A percentile compares a stretch with the other conserved stretches of the same genome.
These are phyloP conservation scores for Brachypalpus laphriformis DNA, from an alignment of 2,888 invertebrate genomes.

Conservation along the genomic window DNA sequence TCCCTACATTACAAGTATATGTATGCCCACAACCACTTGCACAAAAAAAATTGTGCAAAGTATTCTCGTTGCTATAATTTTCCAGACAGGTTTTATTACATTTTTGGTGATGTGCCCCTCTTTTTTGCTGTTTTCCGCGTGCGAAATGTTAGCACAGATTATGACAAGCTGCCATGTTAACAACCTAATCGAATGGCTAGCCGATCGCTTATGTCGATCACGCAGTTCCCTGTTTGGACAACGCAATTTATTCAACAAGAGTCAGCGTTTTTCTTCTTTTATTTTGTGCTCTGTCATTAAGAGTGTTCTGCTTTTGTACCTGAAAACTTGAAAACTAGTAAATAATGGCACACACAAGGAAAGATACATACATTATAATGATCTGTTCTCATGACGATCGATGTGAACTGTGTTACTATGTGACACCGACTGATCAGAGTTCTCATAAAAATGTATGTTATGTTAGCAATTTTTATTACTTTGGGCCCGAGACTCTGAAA, in stretches of 20 bases:
- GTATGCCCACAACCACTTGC: neutral
- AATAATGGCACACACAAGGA: neutral
- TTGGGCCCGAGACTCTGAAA: neutral
- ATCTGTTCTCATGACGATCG: slow-evolving; percentile 1
- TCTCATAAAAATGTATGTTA: slow-evolving; percentile 7
- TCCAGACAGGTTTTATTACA: slow-evolving; percentile 17
- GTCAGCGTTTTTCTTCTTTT: slow-evolving; percentile 22
- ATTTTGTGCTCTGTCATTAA: neutral
- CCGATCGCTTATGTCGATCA: slow-evolving; percentile 17
- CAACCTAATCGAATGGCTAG: slow-evolving; percentile 8
- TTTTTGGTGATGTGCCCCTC: neutral
- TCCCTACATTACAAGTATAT: neutral
- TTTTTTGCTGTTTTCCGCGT: slow-evolving; percentile 1
- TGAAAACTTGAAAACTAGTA: slow-evolving; percentile 12
- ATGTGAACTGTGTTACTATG: slow-evolving; percentile 50
- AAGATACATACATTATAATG: neutral
- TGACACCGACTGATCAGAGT: slow-evolving; percentile 27
- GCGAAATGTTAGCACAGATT: neutral
- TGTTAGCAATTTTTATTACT: neutral
- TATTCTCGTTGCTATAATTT: slow-evolving; percentile 22
- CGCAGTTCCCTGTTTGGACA: slow-evolving; percentile 15
- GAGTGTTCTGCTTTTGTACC: neutral
- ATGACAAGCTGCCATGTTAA: slow-evolving; percentile 14
- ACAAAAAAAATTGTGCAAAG: neutral
- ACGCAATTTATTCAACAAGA: slow-evolving; percentile 22